Conservation (phyloP, 2,113 vertebrate genomes). For the Emydura subglobosa region DNA sequence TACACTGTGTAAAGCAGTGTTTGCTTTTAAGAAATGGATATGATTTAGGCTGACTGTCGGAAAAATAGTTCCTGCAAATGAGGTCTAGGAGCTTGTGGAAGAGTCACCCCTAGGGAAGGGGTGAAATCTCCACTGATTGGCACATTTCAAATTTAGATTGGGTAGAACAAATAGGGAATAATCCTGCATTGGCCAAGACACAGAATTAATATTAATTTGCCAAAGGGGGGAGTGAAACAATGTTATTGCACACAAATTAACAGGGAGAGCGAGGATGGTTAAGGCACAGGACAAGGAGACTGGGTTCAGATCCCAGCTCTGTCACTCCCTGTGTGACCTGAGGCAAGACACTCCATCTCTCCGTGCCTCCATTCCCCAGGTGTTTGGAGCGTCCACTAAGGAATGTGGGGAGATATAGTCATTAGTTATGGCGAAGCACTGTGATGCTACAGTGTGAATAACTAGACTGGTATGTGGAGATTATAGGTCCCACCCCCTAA, state of each 20-base stretch:
- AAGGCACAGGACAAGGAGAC: neutral
- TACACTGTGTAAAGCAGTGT: neutral
- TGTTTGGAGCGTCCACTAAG: neutral
- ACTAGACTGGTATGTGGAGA: neutral
- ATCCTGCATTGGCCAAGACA: neutral
- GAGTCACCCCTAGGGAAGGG: neutral
- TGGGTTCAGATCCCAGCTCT: neutral
- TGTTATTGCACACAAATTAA: neutral
- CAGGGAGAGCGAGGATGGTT: neutral
- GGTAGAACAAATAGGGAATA: neutral
- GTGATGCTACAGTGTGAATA: neutral
- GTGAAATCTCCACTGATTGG: neutral
- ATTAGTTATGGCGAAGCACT: neutral
- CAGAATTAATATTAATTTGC: neutral
- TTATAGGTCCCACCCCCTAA: neutral
- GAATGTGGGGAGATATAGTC: neutral
- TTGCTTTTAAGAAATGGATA: neutral
- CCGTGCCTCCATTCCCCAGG: neutral
- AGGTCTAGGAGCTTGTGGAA: neutral
- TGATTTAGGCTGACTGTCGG: neutral
- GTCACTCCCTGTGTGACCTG: neutral
- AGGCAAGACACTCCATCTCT: neutral
- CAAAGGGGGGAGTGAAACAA: neutral
- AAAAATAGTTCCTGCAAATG: neutral
- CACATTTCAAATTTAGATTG: neutral